phyloP scores from a whole-genome alignment of 2,888 invertebrate species.

The Yponomeuta plumbellus region DNA sequence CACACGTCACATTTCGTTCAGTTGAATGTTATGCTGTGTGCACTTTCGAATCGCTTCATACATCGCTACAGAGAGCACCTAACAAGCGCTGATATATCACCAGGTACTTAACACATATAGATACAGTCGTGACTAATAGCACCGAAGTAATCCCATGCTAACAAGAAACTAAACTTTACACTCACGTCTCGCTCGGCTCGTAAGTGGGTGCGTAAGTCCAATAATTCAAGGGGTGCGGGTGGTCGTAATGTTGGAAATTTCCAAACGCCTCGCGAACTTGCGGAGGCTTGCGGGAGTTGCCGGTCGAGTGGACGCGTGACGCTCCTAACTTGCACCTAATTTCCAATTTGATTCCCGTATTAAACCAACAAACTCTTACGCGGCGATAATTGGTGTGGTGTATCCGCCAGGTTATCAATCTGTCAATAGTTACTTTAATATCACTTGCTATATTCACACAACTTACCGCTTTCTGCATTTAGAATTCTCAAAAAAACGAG shows the following conservation, averaged over 20 bases:
- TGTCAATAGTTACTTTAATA: background rate
- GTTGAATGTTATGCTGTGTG: background rate
- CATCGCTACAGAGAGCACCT: background rate
- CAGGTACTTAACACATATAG: background rate
- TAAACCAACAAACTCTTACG: background rate
- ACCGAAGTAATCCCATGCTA: constrained; percentile 47
- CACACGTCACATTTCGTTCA: constrained; percentile 7
- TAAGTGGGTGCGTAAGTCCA: constrained; percentile 66
- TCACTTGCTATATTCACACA: background rate
- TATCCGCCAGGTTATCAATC: background rate
- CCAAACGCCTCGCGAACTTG: constrained; percentile 52
- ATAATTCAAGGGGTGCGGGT: constrained; percentile 66
- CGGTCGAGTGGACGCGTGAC: constrained; percentile 43
- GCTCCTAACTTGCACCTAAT: constrained; percentile 37
- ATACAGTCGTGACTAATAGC: constrained; percentile 29
- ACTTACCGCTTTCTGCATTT: background rate
- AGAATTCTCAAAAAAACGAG: too few species aligned
- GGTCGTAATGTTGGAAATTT: constrained; percentile 66
- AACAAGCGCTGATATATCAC: background rate
- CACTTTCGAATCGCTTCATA: background rate
- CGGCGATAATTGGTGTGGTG: background rate
- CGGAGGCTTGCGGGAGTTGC: constrained; percentile 32
- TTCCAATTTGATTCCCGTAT: constrained; percentile 17
- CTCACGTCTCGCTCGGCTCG: constrained; percentile 44
- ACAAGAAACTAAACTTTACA: constrained; percentile 66